Conservation (phyloP, 37 sponge, comb jelly and placozoan species). For the Agelas oroides region DNA sequence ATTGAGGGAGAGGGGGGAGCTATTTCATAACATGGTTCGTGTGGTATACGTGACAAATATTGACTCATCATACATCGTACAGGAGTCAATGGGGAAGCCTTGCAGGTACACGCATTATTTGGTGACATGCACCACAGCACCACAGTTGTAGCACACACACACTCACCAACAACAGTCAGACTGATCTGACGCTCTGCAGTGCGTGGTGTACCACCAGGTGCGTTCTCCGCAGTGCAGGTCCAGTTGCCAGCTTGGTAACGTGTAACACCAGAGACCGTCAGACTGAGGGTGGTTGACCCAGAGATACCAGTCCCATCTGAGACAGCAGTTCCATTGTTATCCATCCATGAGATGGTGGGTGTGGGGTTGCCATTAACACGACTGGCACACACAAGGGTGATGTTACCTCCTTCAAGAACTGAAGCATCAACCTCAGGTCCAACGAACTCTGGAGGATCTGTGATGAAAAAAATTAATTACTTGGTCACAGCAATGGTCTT, state of each 20-base stretch:
- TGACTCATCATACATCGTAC: too few relatives aligned
- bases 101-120: too few relatives aligned
- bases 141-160: too few relatives aligned
- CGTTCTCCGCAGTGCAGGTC: conserved; percentile 11
- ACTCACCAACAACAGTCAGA: conserved; percentile 29
- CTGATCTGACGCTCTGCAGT: not conserved
- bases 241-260: conserved; percentile 21
- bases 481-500: too few relatives aligned
- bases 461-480: too few relatives aligned
- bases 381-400: conserved; percentile 41
- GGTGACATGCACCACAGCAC: too few relatives aligned
- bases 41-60: too few relatives aligned
- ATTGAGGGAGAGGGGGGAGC: too few relatives aligned
- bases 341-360: conserved; percentile 27
- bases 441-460: too few relatives aligned
- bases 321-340: not conserved
- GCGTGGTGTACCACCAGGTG: too few relatives aligned
- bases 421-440: not conserved
- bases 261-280: not conserved
- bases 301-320: not conserved
- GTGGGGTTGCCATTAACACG: conserved; percentile 17
- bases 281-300: not conserved
- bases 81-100: too few relatives aligned
- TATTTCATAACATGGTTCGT: too few relatives aligned
- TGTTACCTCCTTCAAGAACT: not conserved